These are phyloP conservation scores for Nymphalis polychloros DNA, from an alignment of 2,888 invertebrate genomes.

Conservation along the genomic window DNA sequence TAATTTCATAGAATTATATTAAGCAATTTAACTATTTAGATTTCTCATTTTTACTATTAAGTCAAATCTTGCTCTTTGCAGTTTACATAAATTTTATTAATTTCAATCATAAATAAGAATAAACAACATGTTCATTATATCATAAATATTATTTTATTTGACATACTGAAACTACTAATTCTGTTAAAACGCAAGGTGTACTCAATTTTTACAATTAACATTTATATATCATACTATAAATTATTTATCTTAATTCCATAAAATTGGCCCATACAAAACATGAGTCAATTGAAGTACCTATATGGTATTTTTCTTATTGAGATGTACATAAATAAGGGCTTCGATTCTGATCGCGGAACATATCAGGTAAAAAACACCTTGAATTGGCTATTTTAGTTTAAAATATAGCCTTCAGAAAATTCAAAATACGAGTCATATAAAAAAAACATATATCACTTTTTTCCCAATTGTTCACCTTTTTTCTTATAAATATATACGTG, in stretches of 20 bases:
- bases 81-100: not conserved
- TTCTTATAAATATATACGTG: constrained; percentile 48
- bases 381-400: too few relatives aligned
- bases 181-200: constrained; percentile 30
- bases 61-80: constrained; percentile 13
- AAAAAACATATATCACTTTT: not conserved
- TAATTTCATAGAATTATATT: constrained; percentile 26
- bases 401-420: not conserved
- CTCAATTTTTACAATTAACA: constrained; percentile 29
- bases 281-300: constrained; percentile 38
- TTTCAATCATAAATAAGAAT: constrained; percentile 13
- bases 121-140: constrained; percentile 8
- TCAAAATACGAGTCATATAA: not conserved
- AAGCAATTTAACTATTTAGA: constrained; percentile 7
- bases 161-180: constrained; percentile 23
- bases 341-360: not conserved
- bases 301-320: constrained; percentile 4
- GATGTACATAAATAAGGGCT: not conserved
- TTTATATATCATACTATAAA: constrained; percentile 23
- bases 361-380: not conserved
- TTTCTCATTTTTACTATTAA: constrained; percentile 15
- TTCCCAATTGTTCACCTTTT: constrained; percentile 10
- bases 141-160: constrained; percentile 11
- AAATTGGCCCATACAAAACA: constrained; percentile 46
- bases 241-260: constrained; percentile 40